phyloP scores from a whole-genome alignment of 2,888 invertebrate genomes.

The Amaurobius ferox region DNA sequence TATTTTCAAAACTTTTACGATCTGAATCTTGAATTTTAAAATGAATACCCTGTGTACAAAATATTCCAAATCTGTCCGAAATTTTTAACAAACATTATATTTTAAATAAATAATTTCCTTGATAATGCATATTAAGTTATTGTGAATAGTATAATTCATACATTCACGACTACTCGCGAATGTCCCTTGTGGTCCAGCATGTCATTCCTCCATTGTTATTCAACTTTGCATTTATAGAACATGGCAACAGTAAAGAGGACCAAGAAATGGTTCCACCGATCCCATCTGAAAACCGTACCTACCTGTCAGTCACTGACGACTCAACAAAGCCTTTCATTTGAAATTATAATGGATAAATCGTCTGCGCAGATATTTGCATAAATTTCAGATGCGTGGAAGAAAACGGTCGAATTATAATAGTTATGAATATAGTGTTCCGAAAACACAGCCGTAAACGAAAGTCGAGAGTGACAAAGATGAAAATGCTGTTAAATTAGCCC shows the following conservation, averaged over 20 bases:
- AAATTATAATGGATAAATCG: neutral
- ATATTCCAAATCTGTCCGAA: too few relatives aligned
- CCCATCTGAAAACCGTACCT: neutral
- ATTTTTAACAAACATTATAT: too few relatives aligned
- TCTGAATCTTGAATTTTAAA: too few relatives aligned
- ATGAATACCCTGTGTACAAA: too few relatives aligned
- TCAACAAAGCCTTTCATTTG: constrained; percentile 6
- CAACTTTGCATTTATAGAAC: neutral
- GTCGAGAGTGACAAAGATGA: neutral
- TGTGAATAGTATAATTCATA: too few relatives aligned
- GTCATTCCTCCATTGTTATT: neutral
- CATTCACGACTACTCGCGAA: too few relatives aligned
- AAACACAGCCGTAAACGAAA: constrained; percentile 3
- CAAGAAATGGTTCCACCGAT: neutral
- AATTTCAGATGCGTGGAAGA: neutral
- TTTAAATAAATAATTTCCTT: too few relatives aligned
- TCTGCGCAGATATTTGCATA: neutral
- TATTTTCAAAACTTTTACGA: too few relatives aligned
- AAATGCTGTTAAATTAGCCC: constrained; percentile 5
- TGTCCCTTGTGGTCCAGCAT: neutral
- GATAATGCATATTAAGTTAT: too few relatives aligned
- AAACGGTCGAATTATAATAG: constrained; percentile 14
- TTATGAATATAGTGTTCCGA: constrained; percentile 13
- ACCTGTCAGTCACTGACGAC: neutral
- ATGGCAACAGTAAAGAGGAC: neutral